Base-by-base conservation (phyloP, 1,140 invertebrate genomes). In the Cotesia chilonis region DNA sequence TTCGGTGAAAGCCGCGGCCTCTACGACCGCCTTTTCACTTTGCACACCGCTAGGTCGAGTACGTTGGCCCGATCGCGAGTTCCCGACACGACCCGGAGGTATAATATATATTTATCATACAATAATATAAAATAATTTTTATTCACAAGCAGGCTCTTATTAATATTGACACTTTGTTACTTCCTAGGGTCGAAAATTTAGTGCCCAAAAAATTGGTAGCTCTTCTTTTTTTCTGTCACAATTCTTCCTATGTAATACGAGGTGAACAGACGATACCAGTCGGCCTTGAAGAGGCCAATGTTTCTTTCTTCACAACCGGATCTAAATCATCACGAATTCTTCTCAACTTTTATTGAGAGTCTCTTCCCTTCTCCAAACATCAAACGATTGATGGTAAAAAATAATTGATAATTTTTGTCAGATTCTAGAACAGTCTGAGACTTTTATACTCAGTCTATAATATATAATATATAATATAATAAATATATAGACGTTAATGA, bases 11-110 rank as follows among this genome's bases (percentile, higher is more conserved):
- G 82, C 81, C 73, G 70, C 65, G 76, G 79, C 75, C 74, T 68
- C 72, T 74, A 72, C 81, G 80, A 79, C 81, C 82, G 81, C 81
- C 79, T 83, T 83, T 83, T 82, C 82, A 81, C 82, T 82, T 71
- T 70, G 76, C 74, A 68, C 70, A 76, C 69, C 70, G 68, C 59
- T 69, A 70, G 57, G 68, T 60, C 59, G 52, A 54, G 47, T 74
- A 71, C 66, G 74, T 76, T 73, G 72, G 75, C 70, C 69, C 71
- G 20, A 20, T 57, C 52, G 68, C 61, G 63, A 9, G n/a, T 37
- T 35, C 14, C 70, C 51, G 36, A 71, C 35, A 68, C 57, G 41
- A 71, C 35, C 70, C 57, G 41, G 74, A 66, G 74, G 70, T 71
- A 37, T 36, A 36, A 7, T 59, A 55, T 17, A 60, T 17, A 60